These are phyloP conservation scores for Poecile montanus DNA, from an alignment of 2,797 vertebrate genomes.

Conservation along the genomic window DNA sequence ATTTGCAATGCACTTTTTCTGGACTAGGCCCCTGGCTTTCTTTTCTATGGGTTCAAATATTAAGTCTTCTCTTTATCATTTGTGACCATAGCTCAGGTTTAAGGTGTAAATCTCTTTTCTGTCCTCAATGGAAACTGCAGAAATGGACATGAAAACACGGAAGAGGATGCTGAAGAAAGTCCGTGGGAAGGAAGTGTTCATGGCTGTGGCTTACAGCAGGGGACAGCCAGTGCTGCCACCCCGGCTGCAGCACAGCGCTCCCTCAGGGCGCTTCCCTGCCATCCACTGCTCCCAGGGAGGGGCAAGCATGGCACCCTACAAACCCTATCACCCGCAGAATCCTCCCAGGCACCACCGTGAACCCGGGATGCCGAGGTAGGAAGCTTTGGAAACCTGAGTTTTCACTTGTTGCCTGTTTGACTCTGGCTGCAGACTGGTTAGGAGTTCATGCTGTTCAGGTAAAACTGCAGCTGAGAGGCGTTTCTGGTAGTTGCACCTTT, in stretches of 20 bases:
- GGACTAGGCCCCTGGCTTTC: not conserved
- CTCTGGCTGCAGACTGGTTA: not conserved
- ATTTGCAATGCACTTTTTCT: not conserved
- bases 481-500: conserved; percentile 11
- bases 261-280: conserved; percentile 64
- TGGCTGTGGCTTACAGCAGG: conserved; percentile 80
- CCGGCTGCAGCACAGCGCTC: conserved; percentile 79
- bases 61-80: not conserved
- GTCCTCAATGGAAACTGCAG: conserved; percentile 67
- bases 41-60: not conserved
- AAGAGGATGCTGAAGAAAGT: conserved; percentile 89
- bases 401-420: rapidly evolving
- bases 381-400: not conserved
- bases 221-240: conserved; percentile 78
- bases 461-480: not conserved
- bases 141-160: conserved; percentile 83
- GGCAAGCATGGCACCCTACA: conserved; percentile 74
- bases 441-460: not conserved
- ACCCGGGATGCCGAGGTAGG: conserved; percentile 84
- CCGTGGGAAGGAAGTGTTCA: conserved; percentile 85
- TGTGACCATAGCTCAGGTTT: not conserved
- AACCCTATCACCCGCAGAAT: conserved; percentile 81
- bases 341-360: conserved; percentile 77
- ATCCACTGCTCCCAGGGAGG: not conserved
- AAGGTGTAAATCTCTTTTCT: not conserved